Evolutionary conservation across 2,113 vertebrate genomes (phyloP).

Genomic region (Gnathonemus longibarbis): DNA sequence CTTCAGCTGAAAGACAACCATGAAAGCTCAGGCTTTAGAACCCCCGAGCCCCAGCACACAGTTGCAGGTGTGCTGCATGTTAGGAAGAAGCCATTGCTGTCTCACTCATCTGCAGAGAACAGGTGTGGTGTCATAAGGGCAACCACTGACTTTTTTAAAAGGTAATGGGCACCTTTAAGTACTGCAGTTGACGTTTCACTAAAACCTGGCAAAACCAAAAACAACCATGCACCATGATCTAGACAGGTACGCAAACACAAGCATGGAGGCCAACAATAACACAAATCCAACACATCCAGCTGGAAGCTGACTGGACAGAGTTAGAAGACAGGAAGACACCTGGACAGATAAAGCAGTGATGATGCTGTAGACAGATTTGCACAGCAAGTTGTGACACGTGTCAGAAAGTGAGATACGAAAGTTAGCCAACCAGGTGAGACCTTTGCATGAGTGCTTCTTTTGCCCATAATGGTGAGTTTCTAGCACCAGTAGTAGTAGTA

Average conservation of each 20-base stretch:
- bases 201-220: not conserved
- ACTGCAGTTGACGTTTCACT: not conserved
- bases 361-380: not conserved
- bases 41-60: not conserved
- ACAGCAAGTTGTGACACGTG: not conserved
- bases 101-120: not conserved
- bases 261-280: not conserved
- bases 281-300: not conserved
- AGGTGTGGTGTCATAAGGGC: not conserved
- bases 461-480: not conserved
- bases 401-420: not conserved
- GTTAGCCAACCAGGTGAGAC: not conserved
- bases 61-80: not conserved
- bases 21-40: not conserved
- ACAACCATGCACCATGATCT: not conserved
- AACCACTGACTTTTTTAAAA: not conserved
- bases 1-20: slow-evolving; percentile 74
- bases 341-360: not conserved
- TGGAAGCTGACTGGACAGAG: not conserved
- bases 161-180: not conserved
- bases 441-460: not conserved
- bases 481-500: not conserved
- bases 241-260: not conserved
- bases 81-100: not conserved
- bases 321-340: not conserved